Evolutionary conservation across 2,113 vertebrate genomes (phyloP).

Genomic region (Tyto alba): DNA sequence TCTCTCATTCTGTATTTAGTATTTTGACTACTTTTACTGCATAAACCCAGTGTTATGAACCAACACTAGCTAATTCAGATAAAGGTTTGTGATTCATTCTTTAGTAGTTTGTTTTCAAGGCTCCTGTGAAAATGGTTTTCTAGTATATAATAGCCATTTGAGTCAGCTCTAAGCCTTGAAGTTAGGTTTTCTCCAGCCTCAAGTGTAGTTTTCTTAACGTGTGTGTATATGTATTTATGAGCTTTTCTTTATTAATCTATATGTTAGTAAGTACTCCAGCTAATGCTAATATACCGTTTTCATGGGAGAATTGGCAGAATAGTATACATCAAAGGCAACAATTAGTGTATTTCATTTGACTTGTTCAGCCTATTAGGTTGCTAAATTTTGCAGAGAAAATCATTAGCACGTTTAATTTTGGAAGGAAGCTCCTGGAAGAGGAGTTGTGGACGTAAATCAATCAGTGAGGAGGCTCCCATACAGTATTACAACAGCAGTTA

Average conservation of each 20-base stretch:
- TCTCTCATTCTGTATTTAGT: neutral
- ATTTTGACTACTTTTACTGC: neutral
- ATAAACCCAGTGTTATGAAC: neutral
- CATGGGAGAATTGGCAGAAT: conserved; percentile 42
- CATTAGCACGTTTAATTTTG: conserved; percentile 49
- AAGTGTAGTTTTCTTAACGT: neutral
- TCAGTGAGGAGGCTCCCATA: neutral
- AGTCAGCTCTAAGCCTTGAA: neutral
- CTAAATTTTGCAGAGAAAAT: conserved; percentile 67
- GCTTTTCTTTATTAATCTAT: conserved; percentile 11
- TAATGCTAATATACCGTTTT: conserved; percentile 38
- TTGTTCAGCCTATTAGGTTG: conserved; percentile 41
- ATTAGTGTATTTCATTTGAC: conserved; percentile 45
- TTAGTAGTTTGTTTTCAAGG: neutral
- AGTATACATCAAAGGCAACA: conserved; percentile 44
- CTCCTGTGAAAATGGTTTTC: neutral
- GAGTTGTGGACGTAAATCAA: conserved; percentile 31
- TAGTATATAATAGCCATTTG: neutral
- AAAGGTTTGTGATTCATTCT: neutral
- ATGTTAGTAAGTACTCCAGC: conserved; percentile 3
- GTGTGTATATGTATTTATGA: neutral
- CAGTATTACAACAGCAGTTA: neutral
- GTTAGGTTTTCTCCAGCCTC: neutral
- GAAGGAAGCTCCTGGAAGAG: conserved; percentile 39
- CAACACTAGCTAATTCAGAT: neutral